phyloP scores from a whole-genome alignment of 92 coral and sea anemone genomes.

The Diadumene lineata region DNA sequence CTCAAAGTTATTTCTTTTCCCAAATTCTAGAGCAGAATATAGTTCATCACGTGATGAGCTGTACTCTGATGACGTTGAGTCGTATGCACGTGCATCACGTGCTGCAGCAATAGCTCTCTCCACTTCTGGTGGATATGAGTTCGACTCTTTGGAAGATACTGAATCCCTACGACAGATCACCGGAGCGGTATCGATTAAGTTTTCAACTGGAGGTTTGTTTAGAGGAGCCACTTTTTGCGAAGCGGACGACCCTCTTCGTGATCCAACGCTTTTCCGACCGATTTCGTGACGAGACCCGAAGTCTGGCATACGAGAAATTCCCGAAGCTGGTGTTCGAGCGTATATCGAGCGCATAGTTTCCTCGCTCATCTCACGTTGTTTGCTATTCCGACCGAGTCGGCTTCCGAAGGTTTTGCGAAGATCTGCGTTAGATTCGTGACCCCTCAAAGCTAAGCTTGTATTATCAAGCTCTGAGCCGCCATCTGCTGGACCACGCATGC shows the following conservation, averaged over 20 bases:
- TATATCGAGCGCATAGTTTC: conserved; percentile 62
- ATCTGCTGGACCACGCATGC: conserved; percentile 85
- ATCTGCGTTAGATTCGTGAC: conserved; percentile 58
- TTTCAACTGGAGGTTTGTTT: conserved; percentile 26
- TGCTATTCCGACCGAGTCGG: conserved; percentile 67
- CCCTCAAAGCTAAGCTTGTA: conserved; percentile 59
- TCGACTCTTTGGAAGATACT: conserved; percentile 66
- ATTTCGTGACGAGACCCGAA: conserved; percentile 79
- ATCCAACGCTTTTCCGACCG: conserved; percentile 65
- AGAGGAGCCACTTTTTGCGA: conserved; percentile 64
- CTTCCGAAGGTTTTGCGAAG: conserved; percentile 64
- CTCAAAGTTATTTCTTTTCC: conserved; percentile 92
- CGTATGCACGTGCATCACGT: conserved; percentile 92
- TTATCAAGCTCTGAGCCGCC: conserved; percentile 90
- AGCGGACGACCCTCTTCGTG: conserved; percentile 66
- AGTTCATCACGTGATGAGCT: conserved; percentile 99
- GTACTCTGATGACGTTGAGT: conserved; percentile 97
- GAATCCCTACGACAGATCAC: conserved; percentile 52
- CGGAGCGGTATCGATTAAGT: conserved; percentile 28
- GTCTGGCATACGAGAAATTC: conserved; percentile 60
- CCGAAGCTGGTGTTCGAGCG: conserved; percentile 60
- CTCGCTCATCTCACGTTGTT: conserved; percentile 64
- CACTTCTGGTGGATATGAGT: conserved; percentile 67
- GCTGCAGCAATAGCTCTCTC: conserved; percentile 52
- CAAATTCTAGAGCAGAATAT: conserved; percentile 90